phyloP scores from a whole-genome alignment of 2,797 vertebrate species.

The Lutjanus argentimaculatus region DNA sequence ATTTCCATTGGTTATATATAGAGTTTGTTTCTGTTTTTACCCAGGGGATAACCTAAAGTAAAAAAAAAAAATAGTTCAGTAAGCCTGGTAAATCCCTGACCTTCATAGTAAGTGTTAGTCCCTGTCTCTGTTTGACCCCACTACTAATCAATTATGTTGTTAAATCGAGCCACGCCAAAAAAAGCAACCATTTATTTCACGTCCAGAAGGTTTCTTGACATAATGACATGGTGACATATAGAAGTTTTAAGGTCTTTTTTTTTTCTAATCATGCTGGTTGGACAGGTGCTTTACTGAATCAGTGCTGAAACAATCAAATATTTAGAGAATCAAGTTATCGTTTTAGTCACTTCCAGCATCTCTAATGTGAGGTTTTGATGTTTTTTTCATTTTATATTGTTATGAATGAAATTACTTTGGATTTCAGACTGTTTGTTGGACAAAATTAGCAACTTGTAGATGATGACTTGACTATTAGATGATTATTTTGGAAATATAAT shows the following conservation, averaged over 20 bases:
- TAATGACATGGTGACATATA: neutral
- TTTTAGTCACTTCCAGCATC: neutral
- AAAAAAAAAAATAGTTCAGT: slow-evolving; percentile 77
- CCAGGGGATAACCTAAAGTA: slow-evolving; percentile 53
- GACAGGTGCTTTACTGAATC: neutral
- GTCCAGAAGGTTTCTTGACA: neutral
- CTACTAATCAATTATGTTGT: slow-evolving; percentile 15
- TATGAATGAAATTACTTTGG: neutral
- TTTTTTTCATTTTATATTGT: neutral
- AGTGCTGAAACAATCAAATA: neutral
- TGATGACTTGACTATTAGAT: neutral
- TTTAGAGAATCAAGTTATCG: neutral
- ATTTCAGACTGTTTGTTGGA: neutral
- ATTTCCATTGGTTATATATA: slow-evolving; percentile 54
- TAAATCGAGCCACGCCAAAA: neutral
- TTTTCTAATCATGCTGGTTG: neutral
- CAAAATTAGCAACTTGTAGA: neutral
- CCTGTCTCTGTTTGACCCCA: slow-evolving; percentile 20
- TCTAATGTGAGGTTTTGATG: neutral
- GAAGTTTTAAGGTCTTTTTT: neutral
- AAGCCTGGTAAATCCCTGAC: slow-evolving; percentile 74
- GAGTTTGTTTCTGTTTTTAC: slow-evolving; percentile 58
- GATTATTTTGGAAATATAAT: too few relatives aligned
- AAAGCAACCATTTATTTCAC: neutral
- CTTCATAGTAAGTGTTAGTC: slow-evolving; percentile 39